phyloP scores from a whole-genome alignment of 2,888 invertebrate species.

The Lottia gigantea region DNA sequence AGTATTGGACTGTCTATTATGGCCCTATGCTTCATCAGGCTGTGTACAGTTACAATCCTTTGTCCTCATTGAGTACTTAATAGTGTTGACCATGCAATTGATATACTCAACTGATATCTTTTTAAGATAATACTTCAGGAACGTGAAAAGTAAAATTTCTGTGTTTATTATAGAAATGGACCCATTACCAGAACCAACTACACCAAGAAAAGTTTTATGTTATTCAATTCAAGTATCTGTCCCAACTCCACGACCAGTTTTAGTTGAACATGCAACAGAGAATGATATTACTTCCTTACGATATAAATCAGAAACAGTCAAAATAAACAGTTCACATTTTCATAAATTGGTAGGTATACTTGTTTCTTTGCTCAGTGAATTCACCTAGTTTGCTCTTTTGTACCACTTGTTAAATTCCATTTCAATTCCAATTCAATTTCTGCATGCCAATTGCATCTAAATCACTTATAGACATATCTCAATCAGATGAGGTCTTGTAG shows the following conservation, averaged over 20 bases:
- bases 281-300: conserved; percentile 75
- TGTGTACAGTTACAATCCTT: too few species aligned
- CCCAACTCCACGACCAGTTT: conserved; percentile 85
- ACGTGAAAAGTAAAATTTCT: background rate
- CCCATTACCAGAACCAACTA: conserved; percentile 46
- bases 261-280: conserved; percentile 78
- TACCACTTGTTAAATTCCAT: too few species aligned
- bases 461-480: too few species aligned
- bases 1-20: too few species aligned
- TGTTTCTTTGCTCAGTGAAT: too few species aligned
- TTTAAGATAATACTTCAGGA: background rate
- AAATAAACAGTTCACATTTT: conserved; percentile 85
- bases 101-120: background rate
- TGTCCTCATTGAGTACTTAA: too few species aligned
- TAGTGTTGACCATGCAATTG: too few species aligned
- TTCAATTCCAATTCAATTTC: too few species aligned
- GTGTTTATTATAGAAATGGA: conserved; percentile 42
- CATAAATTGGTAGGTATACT: conserved; percentile 83
- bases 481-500: too few species aligned
- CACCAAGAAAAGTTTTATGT: conserved; percentile 87
- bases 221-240: conserved; percentile 92
- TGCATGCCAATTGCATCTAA: too few species aligned
- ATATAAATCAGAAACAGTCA: conserved; percentile 86
- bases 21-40: too few species aligned
- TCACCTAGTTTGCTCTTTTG: too few species aligned